Evolutionary conservation across 2,113 vertebrate genomes (phyloP).

Genomic region (Muntiacus muntjak): DNA sequence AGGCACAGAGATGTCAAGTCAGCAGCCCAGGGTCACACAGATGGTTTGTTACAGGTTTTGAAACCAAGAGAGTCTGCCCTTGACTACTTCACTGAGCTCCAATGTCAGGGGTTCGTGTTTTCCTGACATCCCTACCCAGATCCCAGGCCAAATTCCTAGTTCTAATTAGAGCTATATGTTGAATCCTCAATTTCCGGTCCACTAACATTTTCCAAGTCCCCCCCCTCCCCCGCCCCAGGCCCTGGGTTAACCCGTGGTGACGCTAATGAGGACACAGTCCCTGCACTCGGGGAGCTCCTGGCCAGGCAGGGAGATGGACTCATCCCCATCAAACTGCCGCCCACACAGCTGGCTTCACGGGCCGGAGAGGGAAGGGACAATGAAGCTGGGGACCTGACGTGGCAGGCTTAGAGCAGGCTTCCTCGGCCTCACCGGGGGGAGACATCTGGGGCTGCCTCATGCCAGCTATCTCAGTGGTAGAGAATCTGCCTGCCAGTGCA

Average conservation of each 20-base stretch:
- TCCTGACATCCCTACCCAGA: neutral
- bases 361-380: no score
- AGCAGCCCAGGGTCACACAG: neutral
- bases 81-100: neutral
- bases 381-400: rapidly evolving
- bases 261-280: neutral
- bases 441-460: neutral
- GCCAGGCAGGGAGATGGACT: neutral
- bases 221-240: neutral
- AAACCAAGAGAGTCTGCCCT: neutral
- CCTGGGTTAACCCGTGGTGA: neutral
- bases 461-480: neutral
- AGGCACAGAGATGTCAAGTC: neutral
- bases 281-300: neutral
- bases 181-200: neutral
- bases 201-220: neutral
- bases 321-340: rapidly evolving
- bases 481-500: neutral
- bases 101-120: neutral
- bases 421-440: neutral
- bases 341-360: rapidly evolving
- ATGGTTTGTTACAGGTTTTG: neutral
- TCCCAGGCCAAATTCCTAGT: neutral
- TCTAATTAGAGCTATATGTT: neutral
- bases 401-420: neutral